Percentiles rank a stretch among this genome's conserved stretches.
phyloP scores from a whole-genome alignment of 2,888 invertebrate species.

The Lamproptera curius region DNA sequence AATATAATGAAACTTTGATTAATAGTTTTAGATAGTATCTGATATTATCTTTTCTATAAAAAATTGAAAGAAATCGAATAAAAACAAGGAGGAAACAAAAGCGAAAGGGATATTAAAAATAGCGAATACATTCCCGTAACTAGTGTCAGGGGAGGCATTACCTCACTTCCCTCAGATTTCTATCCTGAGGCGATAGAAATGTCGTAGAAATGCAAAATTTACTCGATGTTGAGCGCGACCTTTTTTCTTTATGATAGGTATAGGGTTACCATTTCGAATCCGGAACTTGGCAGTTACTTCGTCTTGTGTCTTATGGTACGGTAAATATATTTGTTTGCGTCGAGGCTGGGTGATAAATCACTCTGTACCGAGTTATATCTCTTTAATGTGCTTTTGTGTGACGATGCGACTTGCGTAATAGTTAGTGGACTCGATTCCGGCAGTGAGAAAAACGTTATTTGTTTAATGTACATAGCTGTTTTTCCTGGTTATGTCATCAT shows the following conservation, averaged over 20 bases:
- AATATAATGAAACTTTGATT: no score
- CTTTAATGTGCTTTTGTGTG: constrained; percentile 9
- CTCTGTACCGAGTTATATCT: constrained; percentile 8
- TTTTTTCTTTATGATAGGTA: constrained; percentile 21
- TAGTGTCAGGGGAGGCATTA: constrained; percentile 18
- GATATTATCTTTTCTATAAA: no score
- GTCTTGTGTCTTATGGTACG: constrained; percentile 27
- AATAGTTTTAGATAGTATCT: no score
- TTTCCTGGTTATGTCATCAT: no score
- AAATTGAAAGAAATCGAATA: background rate
- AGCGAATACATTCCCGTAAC: constrained; percentile 17
- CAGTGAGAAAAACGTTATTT: no score
- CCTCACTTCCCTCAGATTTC: constrained; percentile 18
- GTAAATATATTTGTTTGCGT: constrained; percentile 21
- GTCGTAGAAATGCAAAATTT: constrained; percentile 22
- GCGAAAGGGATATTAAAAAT: constrained; percentile 15
- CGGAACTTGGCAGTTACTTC: constrained; percentile 26
- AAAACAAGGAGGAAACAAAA: background rate
- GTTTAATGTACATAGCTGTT: no score
- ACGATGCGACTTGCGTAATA: no score
- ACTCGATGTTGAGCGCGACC: constrained; percentile 16
- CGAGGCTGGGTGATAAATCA: constrained; percentile 16
- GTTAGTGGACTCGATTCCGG: no score
- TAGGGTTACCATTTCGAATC: constrained; percentile 21
- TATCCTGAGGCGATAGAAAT: constrained; percentile 20